Percentiles rank a stretch among this genome's conserved stretches.
phyloP scores from a whole-genome alignment of 2,113 vertebrate genomes.

The Coptodon bakossiorum region DNA sequence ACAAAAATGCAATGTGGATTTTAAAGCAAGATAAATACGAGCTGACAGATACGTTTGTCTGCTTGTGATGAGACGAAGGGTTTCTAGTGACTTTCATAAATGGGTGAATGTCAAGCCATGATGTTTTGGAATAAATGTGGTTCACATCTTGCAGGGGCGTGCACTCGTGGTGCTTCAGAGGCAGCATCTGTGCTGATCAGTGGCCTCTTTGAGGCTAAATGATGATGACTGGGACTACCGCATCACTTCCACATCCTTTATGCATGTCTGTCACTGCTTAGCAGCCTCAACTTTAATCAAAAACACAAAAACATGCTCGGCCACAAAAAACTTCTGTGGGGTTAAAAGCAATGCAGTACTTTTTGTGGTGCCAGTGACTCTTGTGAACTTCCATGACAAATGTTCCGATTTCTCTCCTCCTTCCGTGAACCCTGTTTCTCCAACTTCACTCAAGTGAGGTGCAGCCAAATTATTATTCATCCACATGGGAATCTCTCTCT shows the following conservation, averaged over 20 bases:
- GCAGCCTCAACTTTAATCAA: constrained; percentile 17
- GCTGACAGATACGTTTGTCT: background rate
- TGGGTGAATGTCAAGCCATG: background rate
- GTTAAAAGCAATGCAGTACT: background rate
- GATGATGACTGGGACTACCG: constrained; percentile 15
- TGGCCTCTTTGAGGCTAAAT: constrained; percentile 18
- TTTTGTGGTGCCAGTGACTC: constrained; percentile 25
- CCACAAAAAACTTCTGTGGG: background rate
- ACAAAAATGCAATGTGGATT: background rate
- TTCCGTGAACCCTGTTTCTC: background rate
- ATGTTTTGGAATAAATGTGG: constrained; percentile 12
- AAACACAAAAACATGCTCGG: constrained; percentile 7
- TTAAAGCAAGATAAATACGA: constrained; percentile 5
- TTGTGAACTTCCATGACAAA: constrained; percentile 40
- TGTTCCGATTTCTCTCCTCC: constrained; percentile 1
- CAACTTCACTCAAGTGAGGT: constrained; percentile 2
- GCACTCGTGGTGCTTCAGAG: constrained; percentile 4
- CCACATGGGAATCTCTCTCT: constrained; percentile 36
- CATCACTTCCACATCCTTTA: constrained; percentile 34
- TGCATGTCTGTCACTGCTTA: background rate
- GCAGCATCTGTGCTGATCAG: constrained; percentile 33
- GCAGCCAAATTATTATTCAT: constrained; percentile 37
- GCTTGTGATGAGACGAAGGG: background rate
- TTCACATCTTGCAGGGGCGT: constrained; percentile 7
- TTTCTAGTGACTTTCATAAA: background rate